Evolutionary conservation across 1,140 invertebrate species (phyloP).

Genomic region (Cardiocondyla obscurior): DNA sequence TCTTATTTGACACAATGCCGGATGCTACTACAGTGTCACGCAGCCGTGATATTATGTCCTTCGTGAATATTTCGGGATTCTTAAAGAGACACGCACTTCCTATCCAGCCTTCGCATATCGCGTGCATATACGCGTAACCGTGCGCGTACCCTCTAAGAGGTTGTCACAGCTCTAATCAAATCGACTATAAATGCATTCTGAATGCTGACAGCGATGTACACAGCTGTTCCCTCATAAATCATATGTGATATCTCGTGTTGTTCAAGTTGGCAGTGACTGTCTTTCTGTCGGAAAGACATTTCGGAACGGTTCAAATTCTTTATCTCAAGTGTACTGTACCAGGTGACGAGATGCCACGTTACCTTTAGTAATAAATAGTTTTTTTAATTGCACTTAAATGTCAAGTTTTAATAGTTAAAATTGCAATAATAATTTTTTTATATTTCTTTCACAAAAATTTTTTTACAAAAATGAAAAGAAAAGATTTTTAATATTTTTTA

Average conservation of each 20-base stretch:
- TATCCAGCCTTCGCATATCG: background rate
- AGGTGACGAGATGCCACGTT: background rate
- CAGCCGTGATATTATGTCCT: background rate
- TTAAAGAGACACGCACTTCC: background rate
- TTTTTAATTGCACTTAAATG: background rate
- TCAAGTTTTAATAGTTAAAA: background rate
- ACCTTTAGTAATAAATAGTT: conserved; percentile 3
- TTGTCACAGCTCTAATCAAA: conserved; percentile 17
- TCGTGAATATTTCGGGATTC: conserved; percentile 32
- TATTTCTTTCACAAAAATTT: background rate
- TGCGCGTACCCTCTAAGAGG: background rate
- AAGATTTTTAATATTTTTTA: background rate
- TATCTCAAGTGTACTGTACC: background rate
- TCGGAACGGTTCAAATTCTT: conserved; percentile 23
- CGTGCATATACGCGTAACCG: background rate
- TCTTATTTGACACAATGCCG: background rate
- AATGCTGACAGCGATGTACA: conserved; percentile 18
- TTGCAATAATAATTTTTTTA: background rate
- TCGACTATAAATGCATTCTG: conserved; percentile 22
- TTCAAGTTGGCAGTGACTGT: conserved; percentile 32
- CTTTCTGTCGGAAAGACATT: background rate
- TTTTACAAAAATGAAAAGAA: background rate
- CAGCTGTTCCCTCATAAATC: conserved; percentile 37
- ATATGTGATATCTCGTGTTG: conserved; percentile 27
- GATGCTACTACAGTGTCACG: background rate